phyloP scores from a whole-genome alignment of 2,113 vertebrate genomes.

The Brienomyrus brachyistius region DNA sequence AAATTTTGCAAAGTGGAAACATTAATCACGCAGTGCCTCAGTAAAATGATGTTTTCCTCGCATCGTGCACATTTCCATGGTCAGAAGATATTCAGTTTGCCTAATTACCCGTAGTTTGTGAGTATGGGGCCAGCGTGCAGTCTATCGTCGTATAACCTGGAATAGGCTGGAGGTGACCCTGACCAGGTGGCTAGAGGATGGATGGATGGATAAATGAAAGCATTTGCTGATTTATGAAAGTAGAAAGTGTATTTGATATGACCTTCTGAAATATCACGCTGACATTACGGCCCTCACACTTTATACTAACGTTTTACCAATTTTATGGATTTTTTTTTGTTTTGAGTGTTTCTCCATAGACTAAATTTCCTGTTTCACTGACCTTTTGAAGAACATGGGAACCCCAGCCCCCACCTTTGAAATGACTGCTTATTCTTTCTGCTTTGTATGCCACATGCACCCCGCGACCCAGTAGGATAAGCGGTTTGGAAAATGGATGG shows the following conservation, averaged over 20 bases:
- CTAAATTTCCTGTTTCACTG: neutral
- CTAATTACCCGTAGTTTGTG: neutral
- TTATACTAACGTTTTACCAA: neutral
- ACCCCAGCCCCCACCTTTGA: neutral
- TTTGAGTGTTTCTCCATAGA: neutral
- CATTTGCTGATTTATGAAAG: neutral
- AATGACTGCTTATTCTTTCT: neutral
- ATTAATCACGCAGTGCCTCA: neutral
- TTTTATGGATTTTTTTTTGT: neutral
- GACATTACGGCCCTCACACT: neutral
- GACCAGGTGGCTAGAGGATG: neutral
- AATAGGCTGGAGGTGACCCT: neutral
- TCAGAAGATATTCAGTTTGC: neutral
- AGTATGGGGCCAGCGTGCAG: neutral
- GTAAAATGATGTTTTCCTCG: neutral
- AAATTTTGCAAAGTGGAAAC: neutral
- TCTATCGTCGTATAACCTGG: neutral
- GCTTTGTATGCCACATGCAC: neutral
- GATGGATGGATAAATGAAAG: neutral
- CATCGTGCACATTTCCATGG: neutral
- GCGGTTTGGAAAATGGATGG: too few relatives aligned
- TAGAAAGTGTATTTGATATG: neutral
- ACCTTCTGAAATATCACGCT: neutral
- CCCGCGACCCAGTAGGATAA: too few relatives aligned
- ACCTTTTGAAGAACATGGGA: neutral